Conservation (phyloP, 35 echinoderm and acorn worm genomes). For the Diadema setosum region DNA sequence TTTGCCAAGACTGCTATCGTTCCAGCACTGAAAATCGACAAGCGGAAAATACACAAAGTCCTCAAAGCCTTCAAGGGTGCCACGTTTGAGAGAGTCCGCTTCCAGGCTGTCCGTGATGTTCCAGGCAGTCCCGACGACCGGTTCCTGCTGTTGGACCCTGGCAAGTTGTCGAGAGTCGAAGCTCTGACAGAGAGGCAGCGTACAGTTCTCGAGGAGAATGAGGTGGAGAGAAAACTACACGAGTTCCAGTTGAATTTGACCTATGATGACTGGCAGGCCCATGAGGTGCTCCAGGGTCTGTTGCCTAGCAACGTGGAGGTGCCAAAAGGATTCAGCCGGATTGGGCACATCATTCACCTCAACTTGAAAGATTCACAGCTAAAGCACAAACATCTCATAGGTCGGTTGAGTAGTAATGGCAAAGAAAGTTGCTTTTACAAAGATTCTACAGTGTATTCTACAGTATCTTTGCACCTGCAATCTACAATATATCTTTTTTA, state of each 20-base stretch:
- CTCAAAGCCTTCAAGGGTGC: slow-evolving; percentile 33
- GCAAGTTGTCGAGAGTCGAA: background rate
- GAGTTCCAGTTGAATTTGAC: slow-evolving; percentile 62
- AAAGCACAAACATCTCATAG: slow-evolving; percentile 81
- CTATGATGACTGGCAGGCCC: slow-evolving; percentile 62
- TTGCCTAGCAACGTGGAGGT: slow-evolving; percentile 56
- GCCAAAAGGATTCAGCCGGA: slow-evolving; percentile 73
- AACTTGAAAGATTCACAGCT: slow-evolving; percentile 77
- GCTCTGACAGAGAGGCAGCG: slow-evolving; percentile 34
- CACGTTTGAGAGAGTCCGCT: background rate
- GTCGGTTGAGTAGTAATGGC: too few relatives aligned
- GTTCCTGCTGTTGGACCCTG: slow-evolving; percentile 73
- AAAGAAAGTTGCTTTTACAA: too few relatives aligned
- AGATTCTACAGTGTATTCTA: too few relatives aligned
- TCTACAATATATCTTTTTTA: too few relatives aligned
- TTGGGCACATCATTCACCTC: slow-evolving; percentile 91
- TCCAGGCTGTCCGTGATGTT: slow-evolving; percentile 12
- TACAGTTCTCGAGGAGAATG: slow-evolving; percentile 25
- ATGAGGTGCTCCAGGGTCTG: slow-evolving; percentile 68
- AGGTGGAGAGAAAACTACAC: slow-evolving; percentile 35
- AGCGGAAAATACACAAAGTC: slow-evolving; percentile 5
- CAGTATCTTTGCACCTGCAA: too few relatives aligned
- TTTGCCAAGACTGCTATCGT: slow-evolving; percentile 42
- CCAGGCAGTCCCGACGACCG: slow-evolving; percentile 7
- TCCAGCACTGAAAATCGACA: slow-evolving; percentile 53